Base-by-base conservation (phyloP, 92 coral and sea anemone species). In the Paramuricea clavata region DNA sequence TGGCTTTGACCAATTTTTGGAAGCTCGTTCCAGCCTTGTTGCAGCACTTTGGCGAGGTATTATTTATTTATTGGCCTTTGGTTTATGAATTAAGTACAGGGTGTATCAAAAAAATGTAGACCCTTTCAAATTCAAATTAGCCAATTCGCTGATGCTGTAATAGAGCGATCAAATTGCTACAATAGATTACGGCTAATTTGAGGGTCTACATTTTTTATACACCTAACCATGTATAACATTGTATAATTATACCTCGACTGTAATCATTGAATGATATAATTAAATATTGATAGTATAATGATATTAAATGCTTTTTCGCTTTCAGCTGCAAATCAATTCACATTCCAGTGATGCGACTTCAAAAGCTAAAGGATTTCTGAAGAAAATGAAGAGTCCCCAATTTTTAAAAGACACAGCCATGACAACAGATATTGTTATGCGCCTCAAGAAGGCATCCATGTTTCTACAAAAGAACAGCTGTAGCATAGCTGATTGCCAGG, bases 321-420 rank as follows among this genome's bases (percentile, higher is more conserved):
- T 64, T 64, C 71, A 64, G 71, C 71, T 64, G 34, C 71, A 64
- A 17, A 25, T 26, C 71, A 64, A 64, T 26, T 27, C 34, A 64
- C 71, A 64, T 64, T 64, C 71, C 71, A 64, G 34, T 64, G 71
- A 64, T 64, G 27, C 71, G 10, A 17, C 71, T 64, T 13, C 28
- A 21, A 64, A 64, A 64, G 71, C 71, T 17, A 64, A 64, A 64
- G 30, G 30, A 33, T 64, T 64, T 64, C 30, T 64, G 10, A 19
- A 64, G 10, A 64, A 64, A 33, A 64, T 64, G 12, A 21, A 64
- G 71, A 64, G 21, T 27, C 5, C 65, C 65, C 65, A 57, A 57
- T 57, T 57, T 16, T 25, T 57, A 13, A 5, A 16, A 16, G 65
- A 26, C 21, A 33, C 32, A 17, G 71, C 71, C 31, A 64, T 64